Conservation (phyloP, 2,888 invertebrate genomes). For the Noctuana brunneofusca region DNA sequence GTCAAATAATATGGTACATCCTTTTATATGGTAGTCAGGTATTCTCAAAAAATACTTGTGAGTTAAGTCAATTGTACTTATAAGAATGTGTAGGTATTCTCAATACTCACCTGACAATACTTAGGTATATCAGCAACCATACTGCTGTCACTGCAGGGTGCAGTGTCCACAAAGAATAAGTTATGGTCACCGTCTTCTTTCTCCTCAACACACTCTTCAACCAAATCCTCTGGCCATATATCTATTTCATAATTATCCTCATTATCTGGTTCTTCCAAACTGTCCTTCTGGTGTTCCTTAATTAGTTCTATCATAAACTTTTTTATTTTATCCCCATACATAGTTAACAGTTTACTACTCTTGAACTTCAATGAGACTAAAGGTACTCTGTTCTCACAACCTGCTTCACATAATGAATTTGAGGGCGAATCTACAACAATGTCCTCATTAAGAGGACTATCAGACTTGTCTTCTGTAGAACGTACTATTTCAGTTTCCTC, state of each 20-base stretch:
- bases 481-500: conserved; percentile 43
- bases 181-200: conserved; percentile 49
- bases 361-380: conserved; percentile 73
- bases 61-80: too few relatives aligned
- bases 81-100: too few relatives aligned
- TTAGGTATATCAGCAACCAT: conserved; percentile 55
- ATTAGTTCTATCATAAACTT: conserved; percentile 72
- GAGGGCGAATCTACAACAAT: conserved; percentile 66
- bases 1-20: too few relatives aligned
- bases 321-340: conserved; percentile 73
- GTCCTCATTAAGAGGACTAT: conserved; percentile 57
- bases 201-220: conserved; percentile 41
- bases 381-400: conserved; percentile 70
- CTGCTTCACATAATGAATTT: conserved; percentile 62
- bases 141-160: conserved; percentile 50
- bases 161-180: conserved; percentile 73
- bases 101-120: conserved; percentile 65
- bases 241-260: conserved; percentile 69
- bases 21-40: too few relatives aligned
- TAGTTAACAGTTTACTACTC: conserved; percentile 66
- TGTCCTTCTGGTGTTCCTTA: conserved; percentile 57
- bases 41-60: too few relatives aligned
- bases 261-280: conserved; percentile 50
- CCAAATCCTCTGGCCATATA: conserved; percentile 70
- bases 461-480: conserved; percentile 42